Evolutionary conservation across 2,113 vertebrate genomes (phyloP).

Genomic region (Odontesthes bonariensis): DNA sequence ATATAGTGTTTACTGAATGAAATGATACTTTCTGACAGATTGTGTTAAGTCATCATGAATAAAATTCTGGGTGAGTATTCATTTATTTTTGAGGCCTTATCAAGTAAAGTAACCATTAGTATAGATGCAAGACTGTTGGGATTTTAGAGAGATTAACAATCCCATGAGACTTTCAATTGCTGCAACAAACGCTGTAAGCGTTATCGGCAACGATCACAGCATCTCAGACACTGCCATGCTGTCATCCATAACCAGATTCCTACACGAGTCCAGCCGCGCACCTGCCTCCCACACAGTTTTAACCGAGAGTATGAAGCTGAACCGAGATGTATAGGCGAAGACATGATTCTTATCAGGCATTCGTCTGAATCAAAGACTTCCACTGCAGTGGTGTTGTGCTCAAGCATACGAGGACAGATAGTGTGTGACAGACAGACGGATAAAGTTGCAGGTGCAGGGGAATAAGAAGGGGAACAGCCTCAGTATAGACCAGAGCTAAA

Average conservation of each 20-base stretch:
- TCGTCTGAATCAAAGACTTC: conserved; percentile 38
- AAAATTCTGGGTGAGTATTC: too few species aligned
- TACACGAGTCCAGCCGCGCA: too few species aligned
- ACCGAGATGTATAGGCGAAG: not conserved
- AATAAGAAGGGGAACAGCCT: not conserved
- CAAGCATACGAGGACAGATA: conserved; percentile 27
- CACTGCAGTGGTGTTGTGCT: conserved; percentile 15
- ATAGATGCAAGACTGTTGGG: too few species aligned
- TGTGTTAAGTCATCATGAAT: too few species aligned
- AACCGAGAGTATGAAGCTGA: not conserved
- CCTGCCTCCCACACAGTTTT: conserved; percentile 14
- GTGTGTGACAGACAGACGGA: conserved; percentile 23
- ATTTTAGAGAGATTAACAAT: not conserved
- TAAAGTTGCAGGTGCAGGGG: conserved; percentile 24
- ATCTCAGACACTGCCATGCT: not conserved
- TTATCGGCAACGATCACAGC: not conserved
- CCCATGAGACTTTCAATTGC: too few species aligned
- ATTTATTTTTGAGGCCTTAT: too few species aligned
- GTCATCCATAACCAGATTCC: not conserved
- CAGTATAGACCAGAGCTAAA: not conserved
- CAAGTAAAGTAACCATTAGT: too few species aligned
- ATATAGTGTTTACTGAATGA: too few species aligned
- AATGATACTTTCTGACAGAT: too few species aligned
- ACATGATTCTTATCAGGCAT: conserved; percentile 32
- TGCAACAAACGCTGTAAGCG: conserved; percentile 19